A percentile compares a stretch with the other conserved stretches of the same genome.
Evolutionary conservation across 1,140 invertebrate genomes (phyloP).

Genomic region (Bathynomus jamesi): DNA sequence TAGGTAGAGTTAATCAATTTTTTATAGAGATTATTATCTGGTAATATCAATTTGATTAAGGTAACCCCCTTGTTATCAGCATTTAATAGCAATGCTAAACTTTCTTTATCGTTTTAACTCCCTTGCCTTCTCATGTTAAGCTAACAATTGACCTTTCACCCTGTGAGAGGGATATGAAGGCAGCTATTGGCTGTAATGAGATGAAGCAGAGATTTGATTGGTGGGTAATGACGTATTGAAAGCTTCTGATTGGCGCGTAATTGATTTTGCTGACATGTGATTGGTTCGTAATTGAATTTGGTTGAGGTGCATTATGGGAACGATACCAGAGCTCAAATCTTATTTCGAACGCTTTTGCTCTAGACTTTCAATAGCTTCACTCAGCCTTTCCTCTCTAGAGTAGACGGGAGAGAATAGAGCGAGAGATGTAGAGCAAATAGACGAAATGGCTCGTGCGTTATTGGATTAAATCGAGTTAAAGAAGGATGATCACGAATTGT

Average conservation of each 20-base stretch:
- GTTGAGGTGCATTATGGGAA: conserved; percentile 35
- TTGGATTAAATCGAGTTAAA: too few species aligned
- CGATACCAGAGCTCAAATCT: neutral
- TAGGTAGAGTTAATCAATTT: too few species aligned
- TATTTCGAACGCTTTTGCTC: neutral
- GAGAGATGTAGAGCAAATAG: too few species aligned
- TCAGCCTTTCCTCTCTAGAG: neutral
- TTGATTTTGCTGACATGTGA: conserved; percentile 38
- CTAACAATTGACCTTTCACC: neutral
- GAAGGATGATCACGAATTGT: too few species aligned
- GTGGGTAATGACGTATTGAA: conserved; percentile 38
- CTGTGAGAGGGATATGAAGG: conserved; percentile 23
- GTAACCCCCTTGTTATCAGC: neutral
- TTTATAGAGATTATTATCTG: too few species aligned
- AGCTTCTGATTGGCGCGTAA: conserved; percentile 35
- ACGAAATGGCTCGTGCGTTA: too few species aligned
- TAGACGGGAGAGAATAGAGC: too few species aligned
- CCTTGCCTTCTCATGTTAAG: neutral
- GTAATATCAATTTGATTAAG: neutral
- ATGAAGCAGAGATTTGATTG: conserved; percentile 38
- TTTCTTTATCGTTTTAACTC: neutral
- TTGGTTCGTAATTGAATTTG: conserved; percentile 37
- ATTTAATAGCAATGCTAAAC: neutral
- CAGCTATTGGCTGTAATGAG: conserved; percentile 36
- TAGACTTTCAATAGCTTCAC: neutral